Percentiles rank a stretch among this genome's conserved stretches.
phyloP scores from a whole-genome alignment of 2,113 vertebrate genomes.

The Poecilia latipinna region DNA sequence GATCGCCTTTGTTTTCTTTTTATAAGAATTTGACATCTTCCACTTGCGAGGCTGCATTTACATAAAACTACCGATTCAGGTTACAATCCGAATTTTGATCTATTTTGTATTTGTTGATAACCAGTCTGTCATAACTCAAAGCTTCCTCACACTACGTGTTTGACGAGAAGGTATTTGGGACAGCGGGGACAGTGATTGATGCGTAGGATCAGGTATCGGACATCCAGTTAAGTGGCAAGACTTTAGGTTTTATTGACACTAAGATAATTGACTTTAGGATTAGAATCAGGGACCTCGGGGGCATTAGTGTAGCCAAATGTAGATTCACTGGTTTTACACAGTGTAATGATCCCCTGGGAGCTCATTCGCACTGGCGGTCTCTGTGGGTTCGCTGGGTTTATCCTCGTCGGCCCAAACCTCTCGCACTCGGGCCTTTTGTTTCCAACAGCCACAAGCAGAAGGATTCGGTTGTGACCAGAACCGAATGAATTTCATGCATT shows the following conservation, averaged over 20 bases:
- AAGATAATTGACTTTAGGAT: slow-evolving; percentile 61
- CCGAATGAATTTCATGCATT: neutral
- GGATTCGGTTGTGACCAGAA: neutral
- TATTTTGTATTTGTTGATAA: neutral
- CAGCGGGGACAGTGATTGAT: slow-evolving; percentile 15
- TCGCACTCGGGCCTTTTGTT: slow-evolving; percentile 12
- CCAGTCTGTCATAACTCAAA: neutral
- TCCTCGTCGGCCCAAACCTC: slow-evolving; percentile 27
- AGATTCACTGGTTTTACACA: slow-evolving; percentile 29
- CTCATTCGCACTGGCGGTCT: slow-evolving; percentile 37
- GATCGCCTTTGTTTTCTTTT: slow-evolving; percentile 11
- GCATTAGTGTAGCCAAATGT: slow-evolving; percentile 9
- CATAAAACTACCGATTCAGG: slow-evolving; percentile 3
- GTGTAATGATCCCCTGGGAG: slow-evolving; percentile 25
- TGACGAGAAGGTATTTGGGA: neutral
- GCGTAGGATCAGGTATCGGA: slow-evolving; percentile 33
- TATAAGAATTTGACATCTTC: slow-evolving; percentile 25
- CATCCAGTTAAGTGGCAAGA: slow-evolving; percentile 42
- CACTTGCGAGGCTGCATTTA: neutral
- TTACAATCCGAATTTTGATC: slow-evolving; percentile 1
- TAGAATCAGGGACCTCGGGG: slow-evolving; percentile 21
- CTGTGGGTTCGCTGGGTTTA: slow-evolving; percentile 38
- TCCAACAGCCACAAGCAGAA: neutral
- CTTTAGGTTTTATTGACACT: slow-evolving; percentile 25
- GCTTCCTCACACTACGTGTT: neutral